phyloP scores from a whole-genome alignment of 2,113 vertebrate species.

The Sclerurus mexicanus region DNA sequence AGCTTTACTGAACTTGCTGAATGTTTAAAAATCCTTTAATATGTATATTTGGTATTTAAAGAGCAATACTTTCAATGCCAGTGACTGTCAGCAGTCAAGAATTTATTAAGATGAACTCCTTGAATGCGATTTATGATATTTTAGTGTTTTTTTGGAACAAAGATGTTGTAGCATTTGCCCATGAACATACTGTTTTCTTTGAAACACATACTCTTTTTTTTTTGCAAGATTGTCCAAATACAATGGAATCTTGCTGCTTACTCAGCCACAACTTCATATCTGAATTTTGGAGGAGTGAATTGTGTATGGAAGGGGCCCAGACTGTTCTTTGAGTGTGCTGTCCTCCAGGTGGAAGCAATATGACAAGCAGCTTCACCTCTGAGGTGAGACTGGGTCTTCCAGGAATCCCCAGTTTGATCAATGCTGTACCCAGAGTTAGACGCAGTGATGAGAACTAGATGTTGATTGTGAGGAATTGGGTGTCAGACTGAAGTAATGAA shows the following conservation, averaged over 20 bases:
- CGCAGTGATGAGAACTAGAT: not conserved
- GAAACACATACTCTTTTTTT: not conserved
- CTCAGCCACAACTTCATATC: not conserved
- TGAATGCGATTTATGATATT: not conserved
- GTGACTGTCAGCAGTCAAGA: not conserved
- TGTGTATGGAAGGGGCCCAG: not conserved
- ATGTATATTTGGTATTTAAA: not conserved
- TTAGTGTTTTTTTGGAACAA: not conserved
- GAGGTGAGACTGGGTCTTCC: not conserved
- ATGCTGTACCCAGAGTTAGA: not conserved
- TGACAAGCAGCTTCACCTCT: not conserved
- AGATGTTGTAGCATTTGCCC: not conserved
- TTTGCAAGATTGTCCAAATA: not conserved
- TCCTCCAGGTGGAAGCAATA: not conserved
- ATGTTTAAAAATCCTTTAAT: not conserved
- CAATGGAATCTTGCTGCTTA: not conserved
- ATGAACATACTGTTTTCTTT: not conserved
- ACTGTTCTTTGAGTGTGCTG: not conserved
- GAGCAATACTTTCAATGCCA: not conserved
- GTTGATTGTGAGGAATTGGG: not conserved
- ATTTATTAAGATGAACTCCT: not conserved
- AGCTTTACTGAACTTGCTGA: not conserved
- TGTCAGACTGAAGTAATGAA: not conserved
- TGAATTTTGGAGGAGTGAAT: not conserved
- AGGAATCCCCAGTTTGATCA: not conserved